These are phyloP conservation scores for Pyrrhosoma nymphula DNA, from an alignment of 2,888 invertebrate species.

Conservation along the genomic window DNA sequence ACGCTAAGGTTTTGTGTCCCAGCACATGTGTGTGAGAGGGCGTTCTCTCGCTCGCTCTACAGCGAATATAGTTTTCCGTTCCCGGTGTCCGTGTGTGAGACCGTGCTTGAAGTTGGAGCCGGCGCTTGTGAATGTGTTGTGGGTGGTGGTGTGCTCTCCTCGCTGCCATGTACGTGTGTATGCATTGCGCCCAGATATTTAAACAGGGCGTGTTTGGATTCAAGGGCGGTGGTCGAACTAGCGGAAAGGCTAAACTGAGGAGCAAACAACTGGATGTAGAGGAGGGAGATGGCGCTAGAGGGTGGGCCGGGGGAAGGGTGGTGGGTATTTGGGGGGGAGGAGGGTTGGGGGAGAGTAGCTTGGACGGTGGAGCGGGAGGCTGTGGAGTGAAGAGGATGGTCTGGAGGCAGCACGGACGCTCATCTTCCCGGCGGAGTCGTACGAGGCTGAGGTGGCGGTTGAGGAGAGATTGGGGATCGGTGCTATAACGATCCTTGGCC, in stretches of 20 bases:
- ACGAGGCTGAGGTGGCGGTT: no score
- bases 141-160: background rate
- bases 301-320: background rate
- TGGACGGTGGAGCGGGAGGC: background rate
- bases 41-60: background rate
- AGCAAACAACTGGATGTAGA: background rate
- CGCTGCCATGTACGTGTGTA: background rate
- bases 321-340: background rate
- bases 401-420: no score
- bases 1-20: no score
- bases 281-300: background rate
- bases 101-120: no score
- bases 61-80: no score
- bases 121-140: no score
- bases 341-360: background rate
- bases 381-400: no score
- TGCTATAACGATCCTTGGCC: no score
- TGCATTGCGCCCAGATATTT: conserved; percentile 11
- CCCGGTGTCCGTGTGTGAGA: no score
- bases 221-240: background rate
- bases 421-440: no score
- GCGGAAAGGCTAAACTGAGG: conserved; percentile 11
- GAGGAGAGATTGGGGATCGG: no score
- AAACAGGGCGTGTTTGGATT: conserved; percentile 12
- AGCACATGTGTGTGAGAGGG: no score